These are phyloP conservation scores for Carassius auratus DNA, from an alignment of 2,113 vertebrate genomes.

Conservation along the genomic window DNA sequence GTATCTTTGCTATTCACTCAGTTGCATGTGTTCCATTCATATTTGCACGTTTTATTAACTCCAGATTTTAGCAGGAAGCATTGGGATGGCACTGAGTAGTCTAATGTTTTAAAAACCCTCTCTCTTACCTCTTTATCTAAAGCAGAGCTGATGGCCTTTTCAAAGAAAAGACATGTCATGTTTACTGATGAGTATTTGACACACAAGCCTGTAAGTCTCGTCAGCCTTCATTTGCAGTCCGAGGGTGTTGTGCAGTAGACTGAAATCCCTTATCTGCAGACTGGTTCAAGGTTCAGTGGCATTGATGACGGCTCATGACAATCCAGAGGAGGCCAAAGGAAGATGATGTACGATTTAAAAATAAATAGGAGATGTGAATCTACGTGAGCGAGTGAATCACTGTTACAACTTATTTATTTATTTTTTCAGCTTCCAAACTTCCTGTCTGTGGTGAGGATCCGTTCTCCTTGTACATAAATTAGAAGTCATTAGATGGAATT, in stretches of 20 bases:
- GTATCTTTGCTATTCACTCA: not conserved
- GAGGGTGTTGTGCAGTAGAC: slow-evolving; percentile 49
- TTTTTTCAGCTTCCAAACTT: not conserved
- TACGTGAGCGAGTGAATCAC: slow-evolving; percentile 11
- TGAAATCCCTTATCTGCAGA: slow-evolving; percentile 75
- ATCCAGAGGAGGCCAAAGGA: slow-evolving; percentile 61
- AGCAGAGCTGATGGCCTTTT: slow-evolving; percentile 58
- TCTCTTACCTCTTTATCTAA: not conserved
- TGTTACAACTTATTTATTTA: slow-evolving; percentile 3
- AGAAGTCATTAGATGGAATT: slow-evolving; percentile 45
- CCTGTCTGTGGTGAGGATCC: not conserved
- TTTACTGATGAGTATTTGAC: slow-evolving; percentile 68
- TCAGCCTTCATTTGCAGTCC: slow-evolving; percentile 60
- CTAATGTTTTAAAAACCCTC: slow-evolving; percentile 9
- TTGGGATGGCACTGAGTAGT: not conserved
- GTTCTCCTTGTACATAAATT: slow-evolving; percentile 56
- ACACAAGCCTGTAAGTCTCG: slow-evolving; percentile 49
- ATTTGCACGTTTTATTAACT: not conserved
- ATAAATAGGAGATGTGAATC: slow-evolving; percentile 44
- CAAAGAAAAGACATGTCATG: slow-evolving; percentile 59
- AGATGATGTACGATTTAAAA: slow-evolving; percentile 64
- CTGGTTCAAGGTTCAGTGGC: slow-evolving; percentile 76
- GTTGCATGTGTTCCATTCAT: not conserved
- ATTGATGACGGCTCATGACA: slow-evolving; percentile 77
- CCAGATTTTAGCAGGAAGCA: not conserved